phyloP scores from a whole-genome alignment of 2,113 vertebrate species.

The Myiagra hebetior region DNA sequence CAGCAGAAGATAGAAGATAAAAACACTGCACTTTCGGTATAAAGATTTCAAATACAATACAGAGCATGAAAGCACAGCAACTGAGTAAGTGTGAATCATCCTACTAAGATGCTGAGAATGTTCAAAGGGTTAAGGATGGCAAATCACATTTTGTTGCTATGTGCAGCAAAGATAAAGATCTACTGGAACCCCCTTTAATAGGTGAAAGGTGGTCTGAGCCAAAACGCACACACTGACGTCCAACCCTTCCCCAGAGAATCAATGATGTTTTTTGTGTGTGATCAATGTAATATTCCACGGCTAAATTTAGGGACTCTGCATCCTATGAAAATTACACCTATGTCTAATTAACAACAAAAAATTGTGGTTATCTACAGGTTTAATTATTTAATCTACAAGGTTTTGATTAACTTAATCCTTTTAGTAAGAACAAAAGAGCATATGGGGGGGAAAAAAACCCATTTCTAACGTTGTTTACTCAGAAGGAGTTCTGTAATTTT shows the following conservation, averaged over 20 bases:
- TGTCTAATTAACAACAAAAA: slow-evolving; percentile 79
- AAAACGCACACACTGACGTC: slow-evolving; percentile 64
- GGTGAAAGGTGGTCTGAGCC: slow-evolving; percentile 74
- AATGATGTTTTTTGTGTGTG: slow-evolving; percentile 68
- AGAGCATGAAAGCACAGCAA: background rate
- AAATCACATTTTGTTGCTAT: slow-evolving; percentile 71
- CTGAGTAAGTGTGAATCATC: background rate
- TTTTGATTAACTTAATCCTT: slow-evolving; percentile 74
- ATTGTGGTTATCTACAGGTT: slow-evolving; percentile 66
- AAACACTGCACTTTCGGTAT: background rate
- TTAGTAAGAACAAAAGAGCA: slow-evolving; percentile 44
- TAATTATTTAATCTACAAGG: slow-evolving; percentile 75
- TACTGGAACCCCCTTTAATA: slow-evolving; percentile 65
- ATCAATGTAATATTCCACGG: slow-evolving; percentile 77
- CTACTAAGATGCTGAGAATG: background rate
- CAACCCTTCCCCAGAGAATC: slow-evolving; percentile 71
- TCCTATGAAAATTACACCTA: slow-evolving; percentile 75
- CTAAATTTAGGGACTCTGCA: slow-evolving; percentile 77
- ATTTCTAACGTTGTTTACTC: slow-evolving; percentile 17
- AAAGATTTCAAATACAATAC: background rate
- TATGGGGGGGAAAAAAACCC: background rate
- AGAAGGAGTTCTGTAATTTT: slow-evolving; percentile 41
- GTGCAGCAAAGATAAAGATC: slow-evolving; percentile 61
- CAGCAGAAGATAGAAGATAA: background rate
- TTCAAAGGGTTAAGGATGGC: slow-evolving; percentile 71